Percentiles rank a stretch among this genome's conserved stretches.
These are phyloP conservation scores for Rotaria magnacalcarata DNA, from an alignment of 2,888 invertebrate species.

Conservation along the genomic window DNA sequence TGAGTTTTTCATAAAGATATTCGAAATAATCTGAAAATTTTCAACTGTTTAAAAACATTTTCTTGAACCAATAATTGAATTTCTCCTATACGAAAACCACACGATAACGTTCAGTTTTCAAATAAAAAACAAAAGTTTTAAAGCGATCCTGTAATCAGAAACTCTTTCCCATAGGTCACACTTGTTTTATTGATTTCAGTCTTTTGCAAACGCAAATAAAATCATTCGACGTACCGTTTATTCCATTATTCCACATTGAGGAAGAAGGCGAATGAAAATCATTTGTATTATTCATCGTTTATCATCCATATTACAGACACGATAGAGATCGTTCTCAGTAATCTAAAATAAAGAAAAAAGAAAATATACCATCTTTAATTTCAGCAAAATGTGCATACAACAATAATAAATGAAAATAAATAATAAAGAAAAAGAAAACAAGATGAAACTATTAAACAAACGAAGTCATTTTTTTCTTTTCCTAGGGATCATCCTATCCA, in stretches of 20 bases:
- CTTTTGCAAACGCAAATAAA: too few relatives aligned
- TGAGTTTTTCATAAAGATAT: too few relatives aligned
- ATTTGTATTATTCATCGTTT: not conserved
- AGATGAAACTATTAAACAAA: not conserved
- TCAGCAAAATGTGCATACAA: not conserved
- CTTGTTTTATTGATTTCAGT: too few relatives aligned
- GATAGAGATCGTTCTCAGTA: not conserved
- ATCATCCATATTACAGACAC: not conserved
- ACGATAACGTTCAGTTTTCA: too few relatives aligned
- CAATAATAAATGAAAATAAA: slow-evolving; percentile 1
- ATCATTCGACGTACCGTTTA: not conserved
- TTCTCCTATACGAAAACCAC: too few relatives aligned
- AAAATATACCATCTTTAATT: not conserved
- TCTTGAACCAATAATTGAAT: too few relatives aligned
- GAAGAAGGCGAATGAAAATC: not conserved
- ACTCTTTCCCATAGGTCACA: too few relatives aligned
- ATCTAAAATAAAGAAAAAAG: not conserved
- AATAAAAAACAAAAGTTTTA: too few relatives aligned
- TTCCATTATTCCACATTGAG: not conserved
- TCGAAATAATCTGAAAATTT: too few relatives aligned
- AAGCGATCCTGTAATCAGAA: too few relatives aligned
- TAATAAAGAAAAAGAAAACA: not conserved
- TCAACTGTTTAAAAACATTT: too few relatives aligned
- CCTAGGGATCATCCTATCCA: not conserved
- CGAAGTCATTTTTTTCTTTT: not conserved